Base-by-base conservation (phyloP, 2,888 invertebrate species). In the Drosophila quinaria region DNA sequence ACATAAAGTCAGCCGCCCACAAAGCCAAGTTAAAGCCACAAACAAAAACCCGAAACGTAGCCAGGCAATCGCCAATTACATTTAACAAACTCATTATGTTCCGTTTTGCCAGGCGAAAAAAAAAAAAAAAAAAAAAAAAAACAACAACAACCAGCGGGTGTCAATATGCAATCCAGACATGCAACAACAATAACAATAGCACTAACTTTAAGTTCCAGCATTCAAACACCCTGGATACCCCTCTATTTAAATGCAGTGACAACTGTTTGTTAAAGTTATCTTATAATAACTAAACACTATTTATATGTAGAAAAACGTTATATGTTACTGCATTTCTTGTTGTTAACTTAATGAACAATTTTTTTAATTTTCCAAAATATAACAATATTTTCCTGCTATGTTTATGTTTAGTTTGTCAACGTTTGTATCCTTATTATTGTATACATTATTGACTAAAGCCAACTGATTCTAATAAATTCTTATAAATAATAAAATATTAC, bases 61-160 rank as follows among this genome's bases (percentile, higher is more conserved):
- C 66, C 80, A 44, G 58, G 56, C 80, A 70, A 74, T 70, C 44
- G 70, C 86, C 81, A 82, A 82, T 87, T 82, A 81, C 84, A 84
- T 75, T 80, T 82, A 86, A 87, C 87, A 86, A 87, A 83, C 87
- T 82, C 84, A 87, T 82, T 82, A 82, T 83, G 78, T 87, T 87
- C 77, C 80, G 70, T 68, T 72, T 76, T 78, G 76, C 68, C 51
- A 52, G 74, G 25, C 64, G 17, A 50, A 62, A 59, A 13, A 42
- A 55, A 42, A 33, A 39, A 19, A 44, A 2, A 31, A 44, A 33
- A 19, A 39, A 9, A 37, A 37, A 6, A 22, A 15, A 31, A 37
- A 19, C 15, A 31, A 15, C 9, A 42, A 56, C 75, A 60, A 70
- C 50, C 77, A 77, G 65, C 65, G 74, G 74, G 67, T 78, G 74